These are phyloP conservation scores for Zosterops japonicus DNA, from an alignment of 2,113 vertebrate species.

Conservation along the genomic window DNA sequence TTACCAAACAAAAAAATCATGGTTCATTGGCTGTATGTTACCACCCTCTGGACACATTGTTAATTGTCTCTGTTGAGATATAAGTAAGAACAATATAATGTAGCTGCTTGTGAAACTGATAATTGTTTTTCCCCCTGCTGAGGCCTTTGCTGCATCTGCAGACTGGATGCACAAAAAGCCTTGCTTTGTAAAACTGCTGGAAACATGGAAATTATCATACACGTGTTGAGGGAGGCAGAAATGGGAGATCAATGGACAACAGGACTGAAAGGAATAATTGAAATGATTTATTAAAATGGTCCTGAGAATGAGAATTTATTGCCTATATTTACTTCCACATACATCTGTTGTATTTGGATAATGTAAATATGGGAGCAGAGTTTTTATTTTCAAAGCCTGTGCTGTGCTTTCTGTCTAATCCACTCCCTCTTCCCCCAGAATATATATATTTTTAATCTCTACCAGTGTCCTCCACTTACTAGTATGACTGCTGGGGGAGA, in stretches of 20 bases:
- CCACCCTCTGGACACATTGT: too few species aligned
- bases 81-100: constrained; percentile 77
- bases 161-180: neutral
- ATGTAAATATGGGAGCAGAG: constrained; percentile 61
- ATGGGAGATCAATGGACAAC: neutral
- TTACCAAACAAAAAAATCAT: neutral
- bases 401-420: constrained; percentile 35
- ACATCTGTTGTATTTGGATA: constrained; percentile 63
- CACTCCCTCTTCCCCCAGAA: neutral
- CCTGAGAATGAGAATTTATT: constrained; percentile 12
- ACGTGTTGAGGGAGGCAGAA: neutral
- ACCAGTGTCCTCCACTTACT: constrained; percentile 69
- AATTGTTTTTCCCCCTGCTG: constrained; percentile 65
- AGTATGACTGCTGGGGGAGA: constrained; percentile 43
- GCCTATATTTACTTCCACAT: constrained; percentile 26
- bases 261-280: neutral
- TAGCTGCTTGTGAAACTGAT: constrained; percentile 73
- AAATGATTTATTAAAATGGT: constrained; percentile 12
- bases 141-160: constrained; percentile 76
- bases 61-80: neutral
- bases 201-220: constrained; percentile 15
- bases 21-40: neutral
- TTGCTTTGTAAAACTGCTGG: neutral
- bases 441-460: constrained; percentile 62
- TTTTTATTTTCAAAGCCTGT: constrained; percentile 67